Percentiles rank a stretch among this genome's conserved stretches.
Conservation (phyloP, 2,888 invertebrate species). For the Nomada goodeniana region DNA sequence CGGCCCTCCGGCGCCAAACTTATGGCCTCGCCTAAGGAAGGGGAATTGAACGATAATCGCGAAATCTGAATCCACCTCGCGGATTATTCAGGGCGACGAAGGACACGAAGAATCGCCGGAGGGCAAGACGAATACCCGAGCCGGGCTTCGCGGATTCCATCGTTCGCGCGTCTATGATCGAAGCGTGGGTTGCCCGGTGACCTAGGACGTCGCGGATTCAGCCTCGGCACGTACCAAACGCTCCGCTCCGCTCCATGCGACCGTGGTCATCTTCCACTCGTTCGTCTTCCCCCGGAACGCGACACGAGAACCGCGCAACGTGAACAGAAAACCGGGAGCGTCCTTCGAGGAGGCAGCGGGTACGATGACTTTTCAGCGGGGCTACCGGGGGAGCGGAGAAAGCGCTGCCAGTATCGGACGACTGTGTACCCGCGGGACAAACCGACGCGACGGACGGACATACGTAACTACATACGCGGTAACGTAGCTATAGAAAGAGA, state of each 20-base stretch:
- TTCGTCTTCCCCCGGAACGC: constrained; percentile 24
- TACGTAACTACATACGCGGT: constrained; percentile 63
- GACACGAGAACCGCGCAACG: constrained; percentile 30
- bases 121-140: neutral
- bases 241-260: constrained; percentile 9
- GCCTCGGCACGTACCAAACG: constrained; percentile 4
- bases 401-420: constrained; percentile 47
- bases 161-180: constrained; percentile 36
- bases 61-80: neutral
- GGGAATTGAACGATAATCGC: constrained; percentile 16
- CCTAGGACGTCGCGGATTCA: neutral
- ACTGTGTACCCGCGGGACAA: constrained; percentile 56
- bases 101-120: neutral
- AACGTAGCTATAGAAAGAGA: constrained; percentile 58
- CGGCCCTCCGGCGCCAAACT: neutral
- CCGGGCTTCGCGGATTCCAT: constrained; percentile 39
- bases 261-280: constrained; percentile 11
- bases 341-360: constrained; percentile 47
- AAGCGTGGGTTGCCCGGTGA: constrained; percentile 24
- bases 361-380: constrained; percentile 63
- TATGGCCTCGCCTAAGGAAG: neutral
- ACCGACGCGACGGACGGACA: constrained; percentile 59
- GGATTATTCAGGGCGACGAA: constrained; percentile 13
- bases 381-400: constrained; percentile 55
- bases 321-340: constrained; percentile 56